Conservation (phyloP, 2,113 vertebrate genomes). For the Aythya baeri region DNA sequence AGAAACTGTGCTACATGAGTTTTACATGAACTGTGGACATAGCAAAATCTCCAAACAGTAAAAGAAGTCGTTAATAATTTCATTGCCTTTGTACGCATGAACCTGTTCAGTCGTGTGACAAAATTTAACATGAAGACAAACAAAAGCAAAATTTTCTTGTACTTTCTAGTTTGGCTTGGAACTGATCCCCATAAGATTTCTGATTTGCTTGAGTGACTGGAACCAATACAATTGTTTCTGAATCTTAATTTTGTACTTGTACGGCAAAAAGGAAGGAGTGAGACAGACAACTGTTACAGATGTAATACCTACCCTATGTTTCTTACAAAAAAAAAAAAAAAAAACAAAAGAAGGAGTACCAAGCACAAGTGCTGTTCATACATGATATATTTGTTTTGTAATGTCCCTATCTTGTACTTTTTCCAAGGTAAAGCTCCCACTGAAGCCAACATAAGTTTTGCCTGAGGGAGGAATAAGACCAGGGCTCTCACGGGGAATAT, state of each 20-base stretch:
- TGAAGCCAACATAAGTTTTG: conserved; percentile 20
- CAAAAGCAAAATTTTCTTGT: background rate
- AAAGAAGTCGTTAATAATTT: conserved; percentile 20
- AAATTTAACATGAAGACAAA: background rate
- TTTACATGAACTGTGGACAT: conserved; percentile 57
- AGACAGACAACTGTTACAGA: conserved; percentile 6
- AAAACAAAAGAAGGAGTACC: background rate
- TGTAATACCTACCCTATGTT: background rate
- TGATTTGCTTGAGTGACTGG: background rate
- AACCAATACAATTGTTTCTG: conserved; percentile 7
- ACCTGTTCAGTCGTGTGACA: conserved; percentile 2
- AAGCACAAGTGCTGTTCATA: background rate
- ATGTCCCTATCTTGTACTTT: conserved; percentile 6
- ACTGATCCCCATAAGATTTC: conserved; percentile 8
- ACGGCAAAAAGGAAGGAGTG: background rate
- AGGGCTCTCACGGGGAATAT: background rate
- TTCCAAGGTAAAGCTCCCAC: conserved; percentile 10
- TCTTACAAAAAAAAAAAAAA: background rate
- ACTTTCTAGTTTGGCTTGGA: conserved; percentile 1
- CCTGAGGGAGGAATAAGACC: conserved; percentile 27
- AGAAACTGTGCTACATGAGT: conserved; percentile 65
- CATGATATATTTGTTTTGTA: background rate
- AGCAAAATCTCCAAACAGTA: conserved; percentile 68
- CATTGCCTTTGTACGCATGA: conserved; percentile 14
- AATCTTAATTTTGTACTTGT: background rate